Evolutionary conservation across 2,888 invertebrate genomes (phyloP), one percentile per base, ranked within the genome.

Genomic region (Bhutanitis thaidina): DNA sequence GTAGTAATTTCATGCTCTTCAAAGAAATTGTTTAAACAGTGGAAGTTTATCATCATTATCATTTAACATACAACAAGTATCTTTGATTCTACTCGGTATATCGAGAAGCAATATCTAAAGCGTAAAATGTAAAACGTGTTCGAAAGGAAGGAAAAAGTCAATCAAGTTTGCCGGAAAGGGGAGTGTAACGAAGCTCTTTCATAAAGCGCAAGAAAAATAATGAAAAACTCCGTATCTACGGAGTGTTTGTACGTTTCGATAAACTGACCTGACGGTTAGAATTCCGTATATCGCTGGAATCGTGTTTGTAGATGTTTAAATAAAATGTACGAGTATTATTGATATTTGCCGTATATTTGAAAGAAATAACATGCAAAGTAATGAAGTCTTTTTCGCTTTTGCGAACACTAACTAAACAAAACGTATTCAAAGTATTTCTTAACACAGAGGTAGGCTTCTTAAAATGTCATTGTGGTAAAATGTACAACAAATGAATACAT

Each of bases 111-210:
- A 35, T 27, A 36, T 44, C 43, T 36, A 25, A 35, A 20, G 39
- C 30, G 36, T 40, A 29, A 35, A 47, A 35, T 40, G 16, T 32
- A 39, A 44, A 39, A 3, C 30, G 20, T 35, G 13, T 48, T 13
- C 36, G 35, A 12, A 36, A 10, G 30, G 15, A 43, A 32, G n/a
- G 49, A 39, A 43, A 40, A 55, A 57, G 53, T 55, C 61, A 63
- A 65, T 67, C 71, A 65, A 54, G 57, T 40, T 60, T 52, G 25
- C 70, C 68, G 73, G 77, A 76, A 78, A 70, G 68, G 60, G 63
- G 45, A 47, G 63, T 56, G 59, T 71, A 74, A 76, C 65, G 76
- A 77, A 72, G 64, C 71, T 66, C 69, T 77, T 79, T 74, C 74
- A 70, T 51, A 57, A 3, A 50, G 29, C 29, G 53, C 60, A 72